phyloP scores from a whole-genome alignment of 30 jellyfish, hydroid and myxozoan species.

The Catostylus mosaicus region DNA sequence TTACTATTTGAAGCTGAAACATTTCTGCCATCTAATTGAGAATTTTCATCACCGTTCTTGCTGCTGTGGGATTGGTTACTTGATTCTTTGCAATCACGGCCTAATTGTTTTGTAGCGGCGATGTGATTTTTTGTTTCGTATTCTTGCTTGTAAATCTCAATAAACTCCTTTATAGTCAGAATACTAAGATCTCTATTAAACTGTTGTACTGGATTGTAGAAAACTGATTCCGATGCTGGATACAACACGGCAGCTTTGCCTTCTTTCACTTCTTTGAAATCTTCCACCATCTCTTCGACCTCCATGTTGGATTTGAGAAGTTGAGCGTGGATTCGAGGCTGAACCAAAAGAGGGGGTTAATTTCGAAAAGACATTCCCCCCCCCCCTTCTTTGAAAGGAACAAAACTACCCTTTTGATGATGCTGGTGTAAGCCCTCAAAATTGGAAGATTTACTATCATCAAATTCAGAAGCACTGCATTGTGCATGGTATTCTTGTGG shows the following conservation, averaged over 20 bases:
- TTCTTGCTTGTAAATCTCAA: conserved; percentile 3
- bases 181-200: conserved; percentile 90
- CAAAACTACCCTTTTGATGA: no score
- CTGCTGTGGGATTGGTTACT: no score
- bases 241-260: conserved; percentile 84
- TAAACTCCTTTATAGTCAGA: conserved; percentile 72
- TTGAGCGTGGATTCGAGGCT: no score
- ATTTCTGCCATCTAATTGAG: background rate
- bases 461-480: no score
- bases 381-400: no score
- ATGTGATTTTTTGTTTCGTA: background rate
- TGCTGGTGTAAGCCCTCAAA: no score
- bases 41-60: background rate
- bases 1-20: background rate
- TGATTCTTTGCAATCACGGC: background rate
- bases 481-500: no score
- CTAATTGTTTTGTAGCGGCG: no score
- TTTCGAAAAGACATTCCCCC: no score
- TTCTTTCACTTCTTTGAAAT: conserved; percentile 61
- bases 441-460: no score
- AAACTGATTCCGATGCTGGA: conserved; percentile 75
- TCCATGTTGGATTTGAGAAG: background rate
- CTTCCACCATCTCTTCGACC: background rate
- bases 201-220: conserved; percentile 94
- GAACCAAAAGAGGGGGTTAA: no score